Base-by-base conservation (phyloP, 2,888 invertebrate species). In the Baccha elongata region DNA sequence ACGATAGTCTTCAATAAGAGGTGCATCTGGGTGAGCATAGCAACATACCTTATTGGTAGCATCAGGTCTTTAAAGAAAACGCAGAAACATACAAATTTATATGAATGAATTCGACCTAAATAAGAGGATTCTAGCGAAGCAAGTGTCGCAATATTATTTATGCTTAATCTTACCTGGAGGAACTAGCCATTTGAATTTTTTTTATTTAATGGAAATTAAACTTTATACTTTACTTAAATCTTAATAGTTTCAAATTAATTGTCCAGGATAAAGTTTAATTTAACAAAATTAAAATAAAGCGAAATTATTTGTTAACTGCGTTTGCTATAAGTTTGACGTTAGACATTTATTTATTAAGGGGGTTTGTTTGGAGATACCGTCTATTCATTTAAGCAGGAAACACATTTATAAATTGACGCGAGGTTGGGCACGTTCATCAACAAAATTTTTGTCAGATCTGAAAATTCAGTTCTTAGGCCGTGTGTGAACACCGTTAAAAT, bases 1-100 rank as follows among this genome's bases (percentile, higher is more conserved):
- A 88, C 99, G 93, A 91, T 99, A 98, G 91, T 99, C 99, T 91
- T 99, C 99, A 87, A 99, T 97, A 62, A 99, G 93, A 53, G 96
- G 94, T 13, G 98, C 97, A 90, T 98, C 98, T 85, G 99, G 99
- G 92, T 99, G 99, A 84, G 96, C 94, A 91, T 95, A 95, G 90
- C 98, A 98, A 89, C 95, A 95, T 87, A 97, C 95, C 91, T 94
- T 96, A 89, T 96, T 96, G 46, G 93, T 89, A 88, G 91, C 92
- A 90, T 93, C 94, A 88, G 92, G 93, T 92, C 93, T 93, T 89
- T 89, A 73, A 44, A 6, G 26, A 29, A 32, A 67, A 62, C 21
- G 11, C 6, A 40, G 13, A 29, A 37, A 55, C 10, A 68, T 64
- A 75, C 15, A 15, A 37, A 37, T 13, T 65, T 7, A 11, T 35